phyloP scores from a whole-genome alignment of 1,140 invertebrate species.

The Apis laboriosa region DNA sequence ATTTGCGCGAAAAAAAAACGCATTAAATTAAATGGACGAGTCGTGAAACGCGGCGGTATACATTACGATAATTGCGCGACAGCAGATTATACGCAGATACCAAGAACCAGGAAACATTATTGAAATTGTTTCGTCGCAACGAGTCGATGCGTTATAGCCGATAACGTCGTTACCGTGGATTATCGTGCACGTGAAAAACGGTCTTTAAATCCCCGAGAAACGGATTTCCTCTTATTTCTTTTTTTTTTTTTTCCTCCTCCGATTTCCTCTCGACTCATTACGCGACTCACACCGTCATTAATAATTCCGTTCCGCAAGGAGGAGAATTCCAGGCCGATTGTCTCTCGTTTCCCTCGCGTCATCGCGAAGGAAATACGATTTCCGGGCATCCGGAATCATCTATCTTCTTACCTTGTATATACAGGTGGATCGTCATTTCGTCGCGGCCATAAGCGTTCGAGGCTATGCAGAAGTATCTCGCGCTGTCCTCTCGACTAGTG shows the following conservation, averaged over 20 bases:
- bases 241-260: neutral
- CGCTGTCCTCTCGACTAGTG: slow-evolving; percentile 93
- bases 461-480: slow-evolving; percentile 92
- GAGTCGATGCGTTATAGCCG: slow-evolving; percentile 24
- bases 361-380: neutral
- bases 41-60: slow-evolving; percentile 34
- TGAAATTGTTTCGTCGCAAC: slow-evolving; percentile 41
- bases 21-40: slow-evolving; percentile 63
- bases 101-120: slow-evolving; percentile 39
- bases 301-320: neutral
- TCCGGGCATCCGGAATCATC: neutral
- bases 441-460: slow-evolving; percentile 95
- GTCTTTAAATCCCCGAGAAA: neutral
- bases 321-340: neutral
- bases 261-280: neutral
- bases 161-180: slow-evolving; percentile 41
- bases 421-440: slow-evolving; percentile 93
- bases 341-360: neutral
- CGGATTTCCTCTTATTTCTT: neutral
- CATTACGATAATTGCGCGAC: slow-evolving; percentile 63
- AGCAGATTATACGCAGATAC: slow-evolving; percentile 38
- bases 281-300: slow-evolving; percentile 2
- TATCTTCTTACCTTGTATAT: slow-evolving; percentile 88
- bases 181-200: neutral
- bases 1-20: slow-evolving; percentile 14